Evolutionary conservation across 2,888 invertebrate species (phyloP), one percentile per base, ranked within the genome.

Genomic region (Argynnis bischoffii): DNA sequence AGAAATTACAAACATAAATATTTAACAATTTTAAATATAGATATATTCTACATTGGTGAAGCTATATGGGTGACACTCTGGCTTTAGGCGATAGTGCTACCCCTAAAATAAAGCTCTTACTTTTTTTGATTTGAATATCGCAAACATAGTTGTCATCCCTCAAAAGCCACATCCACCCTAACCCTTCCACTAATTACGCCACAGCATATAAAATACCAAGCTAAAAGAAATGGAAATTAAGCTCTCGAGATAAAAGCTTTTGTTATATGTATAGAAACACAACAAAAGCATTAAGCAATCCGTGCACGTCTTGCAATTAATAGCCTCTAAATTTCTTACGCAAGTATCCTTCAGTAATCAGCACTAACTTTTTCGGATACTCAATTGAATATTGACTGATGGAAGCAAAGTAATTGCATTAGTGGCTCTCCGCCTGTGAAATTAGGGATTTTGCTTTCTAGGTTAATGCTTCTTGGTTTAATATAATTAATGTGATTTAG

Each of bases 331-430:
- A 61, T 67, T 54, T 67, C 57, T 56, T 67, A 64, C 55, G 31
- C 55, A 16, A 64, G 67, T 70, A 68, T 67, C 67, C 65, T 41
- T 63, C 61, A 64, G 69, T 71, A 73, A 73, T 74, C 70, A 74
- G 66, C 64, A 63, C 55, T 71, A 71, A 73, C 69, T 74, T 68
- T 46, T 47, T 66, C 56, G 26, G 35, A 41, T 8, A 41, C 53
- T 63, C 64, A 64, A 71, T 74, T 67, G 64, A 66, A 64, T 71
- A 68, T 54, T 53, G 65, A 59, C 53, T 57, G 61, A 57, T 65
- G 46, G 46, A 51, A 63, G 55, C 55, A 66, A 14, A 35, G 16
- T 56, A 67, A 67, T 63, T 63, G n/a, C 21, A 46, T 51, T 47
- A 55, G 50, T n/a, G 31, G n/a, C 46, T 31, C 55, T 8, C 35